Evolutionary conservation across 1,140 invertebrate species (phyloP).

Genomic region (Phenacoccus solenopsis): DNA sequence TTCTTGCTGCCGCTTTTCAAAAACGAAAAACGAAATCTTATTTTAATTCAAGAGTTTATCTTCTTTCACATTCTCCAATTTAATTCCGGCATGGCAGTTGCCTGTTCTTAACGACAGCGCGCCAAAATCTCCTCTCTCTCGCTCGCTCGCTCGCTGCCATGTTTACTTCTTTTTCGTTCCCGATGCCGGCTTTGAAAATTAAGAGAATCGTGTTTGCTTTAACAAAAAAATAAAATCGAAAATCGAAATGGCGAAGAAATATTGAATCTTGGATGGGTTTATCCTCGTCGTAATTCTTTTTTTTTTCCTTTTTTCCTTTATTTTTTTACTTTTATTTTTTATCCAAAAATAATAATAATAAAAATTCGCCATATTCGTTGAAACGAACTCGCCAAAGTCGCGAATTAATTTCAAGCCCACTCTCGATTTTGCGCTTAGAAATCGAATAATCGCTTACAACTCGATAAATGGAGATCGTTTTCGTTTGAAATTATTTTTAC

Average conservation of each 20-base stretch:
- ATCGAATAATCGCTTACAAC: too few relatives aligned
- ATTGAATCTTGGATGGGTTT: slow-evolving; percentile 1
- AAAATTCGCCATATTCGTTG: background rate
- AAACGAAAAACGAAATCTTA: slow-evolving; percentile 17
- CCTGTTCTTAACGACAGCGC: slow-evolving; percentile 12
- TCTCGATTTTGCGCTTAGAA: too few relatives aligned
- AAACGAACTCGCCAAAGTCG: background rate
- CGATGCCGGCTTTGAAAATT: background rate
- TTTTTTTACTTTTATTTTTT: too few relatives aligned
- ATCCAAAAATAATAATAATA: too few relatives aligned
- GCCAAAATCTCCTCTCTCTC: slow-evolving; percentile 22
- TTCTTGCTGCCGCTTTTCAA: slow-evolving; percentile 16
- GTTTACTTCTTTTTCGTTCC: slow-evolving; percentile 19
- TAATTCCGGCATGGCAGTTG: slow-evolving; percentile 14
- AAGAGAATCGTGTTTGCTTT: slow-evolving; percentile 12
- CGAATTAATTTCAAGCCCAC: slow-evolving; percentile 14
- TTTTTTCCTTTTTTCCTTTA: too few relatives aligned
- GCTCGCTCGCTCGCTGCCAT: too few relatives aligned
- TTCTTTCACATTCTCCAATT: slow-evolving; percentile 18
- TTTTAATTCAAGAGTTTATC: slow-evolving; percentile 18
- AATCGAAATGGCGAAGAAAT: slow-evolving; percentile 11
- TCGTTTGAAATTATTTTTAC: too few relatives aligned
- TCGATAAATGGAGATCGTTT: too few relatives aligned
- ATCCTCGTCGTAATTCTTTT: background rate
- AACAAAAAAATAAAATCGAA: slow-evolving; percentile 10